Percentiles rank a stretch among this genome's conserved stretches.
Evolutionary conservation across 1,140 invertebrate genomes (phyloP).

Genomic region (Caenorhabditis tropicalis): DNA sequence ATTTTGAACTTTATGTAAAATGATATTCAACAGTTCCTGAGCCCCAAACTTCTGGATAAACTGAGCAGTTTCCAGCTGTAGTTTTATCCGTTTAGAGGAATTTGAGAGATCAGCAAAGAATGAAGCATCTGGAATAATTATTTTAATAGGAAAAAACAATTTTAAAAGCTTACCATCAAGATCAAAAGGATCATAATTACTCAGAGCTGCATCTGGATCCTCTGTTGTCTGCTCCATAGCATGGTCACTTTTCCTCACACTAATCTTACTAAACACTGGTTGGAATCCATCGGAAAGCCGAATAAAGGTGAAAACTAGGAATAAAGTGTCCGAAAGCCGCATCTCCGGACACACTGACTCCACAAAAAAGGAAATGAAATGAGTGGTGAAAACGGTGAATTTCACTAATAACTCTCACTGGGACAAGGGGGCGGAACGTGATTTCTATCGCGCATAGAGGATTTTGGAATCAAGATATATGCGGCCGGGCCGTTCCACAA

Average conservation of each 20-base stretch:
- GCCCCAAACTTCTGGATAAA: conserved; percentile 17
- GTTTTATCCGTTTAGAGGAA: background rate
- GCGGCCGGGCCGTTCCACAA: background rate
- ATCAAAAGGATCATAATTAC: conserved; percentile 13
- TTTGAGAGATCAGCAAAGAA: background rate
- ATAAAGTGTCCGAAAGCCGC: background rate
- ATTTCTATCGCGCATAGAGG: background rate
- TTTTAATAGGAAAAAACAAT: background rate
- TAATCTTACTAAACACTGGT: conserved; percentile 16
- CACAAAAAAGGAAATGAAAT: conserved; percentile 25
- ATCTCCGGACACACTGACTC: background rate
- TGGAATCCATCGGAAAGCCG: background rate
- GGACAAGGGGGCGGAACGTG: conserved; percentile 17
- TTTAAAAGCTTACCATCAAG: background rate
- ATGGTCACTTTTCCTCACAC: conserved; percentile 13
- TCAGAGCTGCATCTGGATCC: background rate
- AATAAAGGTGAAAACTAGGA: background rate
- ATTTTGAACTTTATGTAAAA: conserved; percentile 27
- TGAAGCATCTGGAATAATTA: background rate
- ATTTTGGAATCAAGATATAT: background rate
- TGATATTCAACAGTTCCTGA: conserved; percentile 19
- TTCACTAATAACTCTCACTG: conserved; percentile 39
- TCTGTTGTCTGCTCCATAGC: background rate
- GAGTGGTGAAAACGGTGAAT: conserved; percentile 14
- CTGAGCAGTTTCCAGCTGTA: conserved; percentile 9